phyloP scores from a whole-genome alignment of 2,797 vertebrate species.

The Poeciliopsis gracilis region DNA sequence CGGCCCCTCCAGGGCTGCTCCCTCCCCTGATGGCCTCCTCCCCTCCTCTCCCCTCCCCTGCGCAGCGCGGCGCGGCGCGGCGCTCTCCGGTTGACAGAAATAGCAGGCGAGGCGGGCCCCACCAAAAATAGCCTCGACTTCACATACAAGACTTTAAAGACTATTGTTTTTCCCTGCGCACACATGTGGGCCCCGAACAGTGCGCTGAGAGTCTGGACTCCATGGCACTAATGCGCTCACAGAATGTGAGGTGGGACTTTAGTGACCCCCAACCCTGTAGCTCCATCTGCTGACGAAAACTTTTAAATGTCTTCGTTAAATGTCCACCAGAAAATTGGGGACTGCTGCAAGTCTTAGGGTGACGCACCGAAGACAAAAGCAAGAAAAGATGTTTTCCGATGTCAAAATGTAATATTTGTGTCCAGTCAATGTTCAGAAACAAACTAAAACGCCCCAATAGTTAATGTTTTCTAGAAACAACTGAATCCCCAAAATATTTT shows the following conservation, averaged over 20 bases:
- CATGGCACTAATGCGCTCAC: slow-evolving; percentile 4
- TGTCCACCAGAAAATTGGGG: neutral
- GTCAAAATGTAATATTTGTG: neutral
- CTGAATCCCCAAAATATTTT: neutral
- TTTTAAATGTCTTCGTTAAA: neutral
- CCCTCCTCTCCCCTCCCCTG: neutral
- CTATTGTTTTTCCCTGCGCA: slow-evolving; percentile 72
- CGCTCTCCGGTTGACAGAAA: slow-evolving; percentile 79
- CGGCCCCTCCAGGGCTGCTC: slow-evolving; percentile 56
- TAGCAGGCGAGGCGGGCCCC: slow-evolving; percentile 79
- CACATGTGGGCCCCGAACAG: slow-evolving; percentile 28
- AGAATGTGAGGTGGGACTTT: slow-evolving; percentile 1
- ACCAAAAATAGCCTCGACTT: slow-evolving; percentile 84
- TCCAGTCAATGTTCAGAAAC: neutral
- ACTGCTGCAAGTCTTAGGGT: neutral
- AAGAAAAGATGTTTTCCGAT: neutral
- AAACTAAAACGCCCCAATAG: neutral
- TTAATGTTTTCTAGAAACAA: neutral
- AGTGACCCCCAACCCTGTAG: slow-evolving; percentile 50
- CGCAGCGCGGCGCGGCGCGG: slow-evolving; percentile 6
- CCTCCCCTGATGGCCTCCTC: neutral
- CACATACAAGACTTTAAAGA: slow-evolving; percentile 61
- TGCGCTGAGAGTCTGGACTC: slow-evolving; percentile 13
- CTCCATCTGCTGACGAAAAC: slow-evolving; percentile 75
- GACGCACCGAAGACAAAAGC: neutral